Conservation (phyloP, 2,888 invertebrate species). For the Morinoia aosen region DNA sequence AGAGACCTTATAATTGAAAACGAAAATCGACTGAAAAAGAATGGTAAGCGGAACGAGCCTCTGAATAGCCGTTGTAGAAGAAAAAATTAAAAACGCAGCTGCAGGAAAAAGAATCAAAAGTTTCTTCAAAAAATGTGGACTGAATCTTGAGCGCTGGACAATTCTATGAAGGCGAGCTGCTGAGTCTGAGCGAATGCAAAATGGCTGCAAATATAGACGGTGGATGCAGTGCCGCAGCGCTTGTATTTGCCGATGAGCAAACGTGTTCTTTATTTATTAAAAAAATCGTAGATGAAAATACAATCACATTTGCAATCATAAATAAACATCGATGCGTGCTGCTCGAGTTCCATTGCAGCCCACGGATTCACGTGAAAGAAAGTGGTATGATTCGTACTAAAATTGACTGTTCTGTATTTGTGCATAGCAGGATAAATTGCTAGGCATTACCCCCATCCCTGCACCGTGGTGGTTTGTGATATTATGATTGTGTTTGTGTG, state of each 20-base stretch:
- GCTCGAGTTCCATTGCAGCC: not conserved
- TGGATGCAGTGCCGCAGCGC: not conserved
- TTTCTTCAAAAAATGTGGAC: not conserved
- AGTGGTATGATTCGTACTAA: not conserved
- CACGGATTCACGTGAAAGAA: not conserved
- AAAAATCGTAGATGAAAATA: not conserved
- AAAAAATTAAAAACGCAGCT: not conserved
- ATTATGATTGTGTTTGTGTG: not conserved
- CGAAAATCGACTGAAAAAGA: not conserved
- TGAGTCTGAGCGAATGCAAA: not conserved
- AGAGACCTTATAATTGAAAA: not conserved
- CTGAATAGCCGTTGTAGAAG: not conserved
- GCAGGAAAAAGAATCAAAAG: not conserved
- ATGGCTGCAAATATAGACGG: not conserved
- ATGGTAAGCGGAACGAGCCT: not conserved
- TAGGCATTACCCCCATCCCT: not conserved
- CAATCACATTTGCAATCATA: not conserved
- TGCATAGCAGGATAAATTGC: not conserved
- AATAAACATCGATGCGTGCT: not conserved
- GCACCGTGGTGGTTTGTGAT: not conserved
- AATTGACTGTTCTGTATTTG: not conserved
- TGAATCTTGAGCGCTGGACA: not conserved
- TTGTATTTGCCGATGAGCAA: not conserved
- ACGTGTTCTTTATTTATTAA: not conserved
- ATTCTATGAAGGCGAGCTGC: not conserved